Percentiles rank a stretch among this genome's conserved stretches.
Evolutionary conservation across 30 jellyfish, hydroid and myxozoan genomes (phyloP).

Genomic region (Aurelia coerulea): DNA sequence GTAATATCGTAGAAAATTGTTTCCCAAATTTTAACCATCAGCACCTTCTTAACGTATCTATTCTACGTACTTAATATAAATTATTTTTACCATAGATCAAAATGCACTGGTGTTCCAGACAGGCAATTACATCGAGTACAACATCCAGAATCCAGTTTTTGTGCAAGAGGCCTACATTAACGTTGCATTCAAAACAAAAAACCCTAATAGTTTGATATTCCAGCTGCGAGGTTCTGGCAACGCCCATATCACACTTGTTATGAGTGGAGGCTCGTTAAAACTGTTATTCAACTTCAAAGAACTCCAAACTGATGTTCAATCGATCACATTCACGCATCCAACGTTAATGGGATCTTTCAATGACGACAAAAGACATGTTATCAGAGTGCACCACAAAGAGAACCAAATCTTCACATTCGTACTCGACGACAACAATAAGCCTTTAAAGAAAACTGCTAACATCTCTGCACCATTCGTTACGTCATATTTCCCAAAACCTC

Average conservation of each 20-base stretch:
- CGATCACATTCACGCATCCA: constrained; percentile 5
- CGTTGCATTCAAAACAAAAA: constrained; percentile 32
- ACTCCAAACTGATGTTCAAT: constrained; percentile 13
- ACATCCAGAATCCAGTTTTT: neutral
- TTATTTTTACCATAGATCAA: neutral
- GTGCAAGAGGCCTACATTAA: constrained; percentile 23
- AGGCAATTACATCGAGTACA: constrained; percentile 4
- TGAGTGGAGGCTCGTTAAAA: neutral
- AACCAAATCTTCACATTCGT: neutral
- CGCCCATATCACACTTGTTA: constrained; percentile 17
- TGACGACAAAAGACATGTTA: constrained; percentile 18
- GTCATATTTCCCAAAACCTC: constrained; percentile 6
- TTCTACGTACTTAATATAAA: no score
- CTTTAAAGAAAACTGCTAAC: neutral
- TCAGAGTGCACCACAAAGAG: constrained; percentile 28
- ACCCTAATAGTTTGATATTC: neutral
- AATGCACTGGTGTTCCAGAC: constrained; percentile 18
- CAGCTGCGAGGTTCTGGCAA: constrained; percentile 14
- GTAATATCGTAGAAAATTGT: no score
- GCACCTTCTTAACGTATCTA: no score
- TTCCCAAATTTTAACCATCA: no score
- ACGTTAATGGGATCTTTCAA: neutral
- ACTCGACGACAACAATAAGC: constrained; percentile 10
- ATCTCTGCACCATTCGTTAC: neutral
- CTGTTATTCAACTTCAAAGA: constrained; percentile 18